These are phyloP conservation scores for Ascidia mentula DNA, from an alignment of 23 tunicate genomes.

Conservation along the genomic window DNA sequence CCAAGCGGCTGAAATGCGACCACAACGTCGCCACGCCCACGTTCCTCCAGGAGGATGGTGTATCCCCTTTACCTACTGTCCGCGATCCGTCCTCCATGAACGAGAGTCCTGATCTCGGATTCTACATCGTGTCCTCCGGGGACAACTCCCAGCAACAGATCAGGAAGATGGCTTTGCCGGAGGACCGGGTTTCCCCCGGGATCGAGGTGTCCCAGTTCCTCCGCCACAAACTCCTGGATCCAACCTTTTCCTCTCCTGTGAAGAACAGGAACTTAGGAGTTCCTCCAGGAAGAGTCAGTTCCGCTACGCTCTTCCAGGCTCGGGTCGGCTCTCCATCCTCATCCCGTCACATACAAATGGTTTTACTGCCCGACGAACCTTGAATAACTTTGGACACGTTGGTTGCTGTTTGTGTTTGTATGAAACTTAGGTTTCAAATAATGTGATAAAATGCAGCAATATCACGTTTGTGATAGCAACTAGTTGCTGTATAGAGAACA, in stretches of 20 bases:
- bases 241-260: neutral
- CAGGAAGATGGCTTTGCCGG: neutral
- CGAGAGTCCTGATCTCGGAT: conserved; percentile 30
- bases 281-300: neutral
- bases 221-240: neutral
- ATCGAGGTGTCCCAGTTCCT: neutral
- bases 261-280: neutral
- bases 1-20: neutral
- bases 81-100: neutral
- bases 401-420: too few species aligned
- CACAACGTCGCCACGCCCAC: neutral
- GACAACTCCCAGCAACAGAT: conserved; percentile 10
- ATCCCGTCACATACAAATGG: conserved; percentile 16
- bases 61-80: neutral
- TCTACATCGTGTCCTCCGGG: conserved; percentile 18
- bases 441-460: too few species aligned
- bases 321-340: conserved; percentile 27
- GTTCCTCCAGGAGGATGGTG: neutral
- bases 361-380: conserved; percentile 17
- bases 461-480: too few species aligned
- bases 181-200: neutral
- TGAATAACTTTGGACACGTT: too few species aligned
- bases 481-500: too few species aligned
- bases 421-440: too few species aligned
- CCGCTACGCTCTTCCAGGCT: conserved; percentile 16